Percentiles rank a stretch among this genome's conserved stretches.
These are phyloP conservation scores for Rattus norvegicus DNA, from an alignment of 2,113 vertebrate genomes.

Conservation along the genomic window DNA sequence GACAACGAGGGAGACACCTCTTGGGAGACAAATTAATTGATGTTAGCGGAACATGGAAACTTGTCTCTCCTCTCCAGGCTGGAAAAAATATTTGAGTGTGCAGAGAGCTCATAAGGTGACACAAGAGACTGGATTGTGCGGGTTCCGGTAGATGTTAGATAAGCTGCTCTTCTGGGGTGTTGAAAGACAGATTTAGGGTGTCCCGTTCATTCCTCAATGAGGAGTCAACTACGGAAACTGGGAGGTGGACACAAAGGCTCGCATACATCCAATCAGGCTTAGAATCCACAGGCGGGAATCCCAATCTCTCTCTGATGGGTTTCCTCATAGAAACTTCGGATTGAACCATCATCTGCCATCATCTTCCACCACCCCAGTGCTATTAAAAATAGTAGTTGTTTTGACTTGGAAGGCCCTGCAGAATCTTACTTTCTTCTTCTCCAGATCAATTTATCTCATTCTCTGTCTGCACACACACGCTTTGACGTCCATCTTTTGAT, in stretches of 20 bases:
- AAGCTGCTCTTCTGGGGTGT: not conserved
- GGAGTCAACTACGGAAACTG: accelerated
- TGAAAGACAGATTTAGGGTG: not conserved
- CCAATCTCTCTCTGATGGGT: not conserved
- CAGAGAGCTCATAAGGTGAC: not conserved
- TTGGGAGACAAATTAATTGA: not conserved
- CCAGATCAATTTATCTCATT: not conserved
- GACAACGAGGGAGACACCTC: not conserved
- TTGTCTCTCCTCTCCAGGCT: not conserved
- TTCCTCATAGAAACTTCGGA: too few species aligned
- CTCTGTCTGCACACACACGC: not conserved
- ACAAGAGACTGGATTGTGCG: not conserved
- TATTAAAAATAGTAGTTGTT: not conserved
- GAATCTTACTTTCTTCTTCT: not conserved
- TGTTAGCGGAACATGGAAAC: not conserved
- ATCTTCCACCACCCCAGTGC: too few species aligned
- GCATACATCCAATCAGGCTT: accelerated
- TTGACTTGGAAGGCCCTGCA: not conserved
- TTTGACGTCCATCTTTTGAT: not conserved
- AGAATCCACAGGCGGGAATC: not conserved
- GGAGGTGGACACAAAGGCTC: too few species aligned
- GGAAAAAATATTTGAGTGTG: not conserved
- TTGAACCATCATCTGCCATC: accelerated
- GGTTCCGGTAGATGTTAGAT: not conserved
- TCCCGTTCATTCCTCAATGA: not conserved